These are phyloP conservation scores for Acanthiza pusilla DNA, from an alignment of 2,797 vertebrate genomes.

Conservation along the genomic window DNA sequence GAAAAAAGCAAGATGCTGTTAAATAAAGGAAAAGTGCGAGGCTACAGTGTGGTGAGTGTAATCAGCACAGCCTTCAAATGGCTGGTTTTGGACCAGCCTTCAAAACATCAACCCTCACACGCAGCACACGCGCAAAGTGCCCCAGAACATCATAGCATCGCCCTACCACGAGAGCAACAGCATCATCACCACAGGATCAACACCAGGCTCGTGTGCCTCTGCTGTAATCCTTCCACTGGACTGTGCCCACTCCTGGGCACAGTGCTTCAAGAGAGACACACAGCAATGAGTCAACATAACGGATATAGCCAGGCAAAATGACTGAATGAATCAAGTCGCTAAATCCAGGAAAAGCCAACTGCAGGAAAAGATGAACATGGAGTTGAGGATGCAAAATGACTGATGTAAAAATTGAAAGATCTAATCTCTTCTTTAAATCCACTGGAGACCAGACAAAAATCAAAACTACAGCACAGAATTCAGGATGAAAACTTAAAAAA, in stretches of 20 bases:
- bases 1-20: not conserved
- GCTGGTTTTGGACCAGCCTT: not conserved
- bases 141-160: not conserved
- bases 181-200: not conserved
- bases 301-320: not conserved
- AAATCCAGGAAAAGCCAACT: not conserved
- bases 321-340: not conserved
- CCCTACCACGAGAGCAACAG: not conserved
- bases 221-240: not conserved
- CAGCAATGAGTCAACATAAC: not conserved
- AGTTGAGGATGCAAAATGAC: not conserved
- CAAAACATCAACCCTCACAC: rapidly evolving
- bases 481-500: not conserved
- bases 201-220: not conserved
- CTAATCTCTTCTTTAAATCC: not conserved
- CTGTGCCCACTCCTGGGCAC: not conserved
- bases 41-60: not conserved
- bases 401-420: not conserved
- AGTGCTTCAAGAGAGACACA: not conserved
- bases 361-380: not conserved
- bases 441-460: not conserved
- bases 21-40: not conserved
- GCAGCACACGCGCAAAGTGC: rapidly evolving
- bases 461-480: not conserved
- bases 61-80: no score